Percentiles rank a stretch among this genome's conserved stretches.
Evolutionary conservation across 2,888 invertebrate genomes (phyloP).

Genomic region (Mamestra brassicae): DNA sequence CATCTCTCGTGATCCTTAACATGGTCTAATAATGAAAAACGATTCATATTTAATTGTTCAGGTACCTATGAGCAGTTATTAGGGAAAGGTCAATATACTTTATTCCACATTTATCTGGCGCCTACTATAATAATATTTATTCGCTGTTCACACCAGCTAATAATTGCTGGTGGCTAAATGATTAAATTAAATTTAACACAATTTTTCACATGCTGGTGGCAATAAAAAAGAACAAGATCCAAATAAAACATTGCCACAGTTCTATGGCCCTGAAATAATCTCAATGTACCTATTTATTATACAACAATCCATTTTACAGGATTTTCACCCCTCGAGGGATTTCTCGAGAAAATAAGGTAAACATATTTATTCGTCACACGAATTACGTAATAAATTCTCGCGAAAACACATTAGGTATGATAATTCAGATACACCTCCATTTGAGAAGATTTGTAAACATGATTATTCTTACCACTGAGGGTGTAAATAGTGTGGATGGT

Average conservation of each 20-base stretch:
- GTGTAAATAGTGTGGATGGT: background rate
- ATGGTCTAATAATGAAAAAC: too few relatives aligned
- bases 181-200: too few relatives aligned
- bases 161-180: too few relatives aligned
- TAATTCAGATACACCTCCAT: slow-evolving; percentile 25
- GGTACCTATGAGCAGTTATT: too few relatives aligned
- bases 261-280: background rate
- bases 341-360: background rate
- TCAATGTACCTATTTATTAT: slow-evolving; percentile 10
- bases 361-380: slow-evolving; percentile 28
- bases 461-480: slow-evolving; percentile 19
- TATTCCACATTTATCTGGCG: too few relatives aligned
- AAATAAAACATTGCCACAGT: background rate
- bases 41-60: too few relatives aligned
- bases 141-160: too few relatives aligned
- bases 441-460: slow-evolving; percentile 32
- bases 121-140: too few relatives aligned
- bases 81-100: too few relatives aligned
- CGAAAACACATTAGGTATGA: slow-evolving; percentile 38
- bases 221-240: background rate
- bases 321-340: background rate
- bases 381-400: slow-evolving; percentile 8
- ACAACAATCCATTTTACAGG: slow-evolving; percentile 1
- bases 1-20: too few relatives aligned
- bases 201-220: too few relatives aligned